A percentile compares a stretch with the other conserved stretches of the same genome.
phyloP scores from a whole-genome alignment of 2,113 vertebrate species.

The Cervus canadensis region DNA sequence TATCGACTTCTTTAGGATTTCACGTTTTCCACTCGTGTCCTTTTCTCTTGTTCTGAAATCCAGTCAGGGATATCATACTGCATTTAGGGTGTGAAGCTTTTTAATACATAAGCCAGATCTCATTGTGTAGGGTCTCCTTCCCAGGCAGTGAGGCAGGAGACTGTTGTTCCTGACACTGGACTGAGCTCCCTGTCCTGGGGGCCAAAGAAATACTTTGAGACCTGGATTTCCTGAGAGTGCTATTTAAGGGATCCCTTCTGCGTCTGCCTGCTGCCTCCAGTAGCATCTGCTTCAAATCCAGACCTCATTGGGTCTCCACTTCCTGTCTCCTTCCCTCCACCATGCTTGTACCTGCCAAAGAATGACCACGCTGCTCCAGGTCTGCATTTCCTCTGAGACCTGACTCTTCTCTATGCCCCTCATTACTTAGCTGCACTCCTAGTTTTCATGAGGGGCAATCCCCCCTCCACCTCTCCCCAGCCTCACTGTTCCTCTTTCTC shows the following conservation, averaged over 20 bases:
- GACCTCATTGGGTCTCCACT: neutral
- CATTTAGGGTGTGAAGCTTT: neutral
- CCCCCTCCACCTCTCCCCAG: neutral
- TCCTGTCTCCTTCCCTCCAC: neutral
- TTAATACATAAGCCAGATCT: neutral
- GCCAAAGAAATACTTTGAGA: neutral
- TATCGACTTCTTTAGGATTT: slow-evolving; percentile 18
- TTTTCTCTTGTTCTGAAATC: neutral
- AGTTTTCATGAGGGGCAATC: neutral
- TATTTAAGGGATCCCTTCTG: neutral
- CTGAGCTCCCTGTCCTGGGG: neutral
- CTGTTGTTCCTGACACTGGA: neutral
- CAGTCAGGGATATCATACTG: neutral
- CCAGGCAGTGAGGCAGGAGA: neutral
- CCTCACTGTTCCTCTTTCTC: neutral
- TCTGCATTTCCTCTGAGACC: neutral
- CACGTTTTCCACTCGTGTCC: neutral
- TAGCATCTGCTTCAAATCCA: neutral
- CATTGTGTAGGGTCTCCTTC: neutral
- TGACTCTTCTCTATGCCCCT: neutral
- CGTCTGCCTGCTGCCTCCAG: neutral
- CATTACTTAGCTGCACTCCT: neutral
- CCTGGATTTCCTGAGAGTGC: slow-evolving; percentile 16
- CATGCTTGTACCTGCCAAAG: neutral
- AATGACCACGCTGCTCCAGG: too few species aligned